Evolutionary conservation across 2,797 vertebrate species (phyloP).

Genomic region (Orientallactaga sibirica): DNA sequence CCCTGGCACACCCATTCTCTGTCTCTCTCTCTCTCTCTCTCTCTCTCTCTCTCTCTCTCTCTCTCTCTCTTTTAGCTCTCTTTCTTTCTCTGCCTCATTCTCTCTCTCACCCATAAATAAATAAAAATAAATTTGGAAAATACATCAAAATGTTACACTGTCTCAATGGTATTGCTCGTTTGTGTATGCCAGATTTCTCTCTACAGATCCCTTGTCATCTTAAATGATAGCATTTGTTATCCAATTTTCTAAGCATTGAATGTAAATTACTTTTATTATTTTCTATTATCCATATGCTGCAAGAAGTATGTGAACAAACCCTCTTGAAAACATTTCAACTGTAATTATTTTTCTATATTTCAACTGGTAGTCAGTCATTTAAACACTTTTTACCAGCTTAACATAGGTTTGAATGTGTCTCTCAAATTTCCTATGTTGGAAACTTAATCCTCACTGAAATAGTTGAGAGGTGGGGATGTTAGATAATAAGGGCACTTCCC

Average conservation of each 20-base stretch:
- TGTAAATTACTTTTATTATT: neutral
- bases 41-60: too few relatives aligned
- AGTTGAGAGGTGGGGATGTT: neutral
- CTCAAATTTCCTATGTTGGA: neutral
- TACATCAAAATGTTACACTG: neutral
- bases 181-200: neutral
- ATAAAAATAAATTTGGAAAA: too few relatives aligned
- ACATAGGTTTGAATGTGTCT: neutral
- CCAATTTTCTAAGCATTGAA: neutral
- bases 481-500: neutral
- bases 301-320: neutral
- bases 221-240: neutral
- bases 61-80: too few relatives aligned
- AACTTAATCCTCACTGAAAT: neutral
- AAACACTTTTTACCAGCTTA: neutral
- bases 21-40: too few relatives aligned
- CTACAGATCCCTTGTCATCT: neutral
- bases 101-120: too few relatives aligned
- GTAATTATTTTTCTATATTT: neutral
- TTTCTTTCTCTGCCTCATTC: too few relatives aligned
- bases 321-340: neutral
- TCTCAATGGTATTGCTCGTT: neutral
- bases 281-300: neutral
- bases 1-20: too few relatives aligned
- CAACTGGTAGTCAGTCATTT: neutral